phyloP scores from a whole-genome alignment of 2,113 vertebrate genomes.

The Lipotes vexillifer region DNA sequence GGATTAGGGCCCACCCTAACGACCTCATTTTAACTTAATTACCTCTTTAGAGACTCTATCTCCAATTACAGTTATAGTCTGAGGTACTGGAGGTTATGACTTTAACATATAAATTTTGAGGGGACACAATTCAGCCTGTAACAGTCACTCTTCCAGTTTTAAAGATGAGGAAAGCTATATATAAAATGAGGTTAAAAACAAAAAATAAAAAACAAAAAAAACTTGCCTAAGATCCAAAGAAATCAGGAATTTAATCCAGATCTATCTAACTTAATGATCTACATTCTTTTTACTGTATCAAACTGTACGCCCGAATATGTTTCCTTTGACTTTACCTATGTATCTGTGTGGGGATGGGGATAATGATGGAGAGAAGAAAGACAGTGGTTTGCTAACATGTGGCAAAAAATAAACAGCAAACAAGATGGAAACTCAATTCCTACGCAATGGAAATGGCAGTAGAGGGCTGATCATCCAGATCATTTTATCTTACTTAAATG shows the following conservation, averaged over 20 bases:
- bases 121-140: not conserved
- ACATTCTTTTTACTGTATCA: not conserved
- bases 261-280: not conserved
- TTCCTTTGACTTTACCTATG: not conserved
- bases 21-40: not conserved
- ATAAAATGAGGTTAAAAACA: not conserved
- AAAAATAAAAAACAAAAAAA: not conserved
- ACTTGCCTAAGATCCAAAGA: not conserved
- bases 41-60: not conserved
- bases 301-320: not conserved
- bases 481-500: constrained; percentile 60
- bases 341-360: not conserved
- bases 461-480: not conserved
- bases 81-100: not conserved
- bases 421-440: not conserved
- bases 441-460: not conserved
- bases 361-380: not conserved
- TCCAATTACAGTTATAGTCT: not conserved
- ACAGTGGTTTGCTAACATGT: not conserved
- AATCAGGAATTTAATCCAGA: not conserved
- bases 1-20: not conserved
- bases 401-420: not conserved
- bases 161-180: not conserved
- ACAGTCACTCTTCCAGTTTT: not conserved
- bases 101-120: not conserved